phyloP scores from a whole-genome alignment of 2,888 invertebrate genomes.

The Arge pagana region DNA sequence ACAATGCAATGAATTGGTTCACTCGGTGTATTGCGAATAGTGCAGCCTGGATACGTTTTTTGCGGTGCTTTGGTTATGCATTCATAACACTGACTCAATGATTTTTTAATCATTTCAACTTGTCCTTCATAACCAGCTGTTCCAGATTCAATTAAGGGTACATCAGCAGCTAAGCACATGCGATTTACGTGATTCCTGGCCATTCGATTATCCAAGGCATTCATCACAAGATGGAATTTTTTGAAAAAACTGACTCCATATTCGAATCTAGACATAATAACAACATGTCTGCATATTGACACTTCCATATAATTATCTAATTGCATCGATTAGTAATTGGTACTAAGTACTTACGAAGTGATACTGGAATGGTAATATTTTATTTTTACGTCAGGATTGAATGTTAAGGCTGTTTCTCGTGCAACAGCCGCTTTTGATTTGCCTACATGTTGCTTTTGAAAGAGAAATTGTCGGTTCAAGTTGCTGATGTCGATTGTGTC shows the following conservation, averaged over 20 bases:
- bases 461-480: constrained; percentile 97
- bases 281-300: constrained; percentile 15
- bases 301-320: constrained; percentile 1
- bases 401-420: constrained; percentile 82
- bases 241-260: constrained; percentile 92
- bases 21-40: constrained; percentile 98
- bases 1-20: constrained; percentile 99
- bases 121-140: constrained; percentile 98
- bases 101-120: constrained; percentile 85
- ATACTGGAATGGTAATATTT: constrained; percentile 92
- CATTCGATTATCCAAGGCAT: constrained; percentile 94
- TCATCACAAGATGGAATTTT: constrained; percentile 89
- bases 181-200: constrained; percentile 98
- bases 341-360: constrained; percentile 70
- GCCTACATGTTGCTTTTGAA: constrained; percentile 97
- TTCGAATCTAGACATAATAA: constrained; percentile 71
- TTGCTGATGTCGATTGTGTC: constrained; percentile 99
- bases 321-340: background rate
- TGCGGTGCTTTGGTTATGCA: constrained; percentile 90
- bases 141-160: constrained; percentile 95
- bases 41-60: constrained; percentile 96
- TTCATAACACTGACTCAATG: constrained; percentile 94
- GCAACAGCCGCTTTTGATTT: constrained; percentile 95
- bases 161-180: constrained; percentile 94
- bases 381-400: constrained; percentile 88